Evolutionary conservation across 1,140 invertebrate species (phyloP).

Genomic region (Saccostrea echinata): DNA sequence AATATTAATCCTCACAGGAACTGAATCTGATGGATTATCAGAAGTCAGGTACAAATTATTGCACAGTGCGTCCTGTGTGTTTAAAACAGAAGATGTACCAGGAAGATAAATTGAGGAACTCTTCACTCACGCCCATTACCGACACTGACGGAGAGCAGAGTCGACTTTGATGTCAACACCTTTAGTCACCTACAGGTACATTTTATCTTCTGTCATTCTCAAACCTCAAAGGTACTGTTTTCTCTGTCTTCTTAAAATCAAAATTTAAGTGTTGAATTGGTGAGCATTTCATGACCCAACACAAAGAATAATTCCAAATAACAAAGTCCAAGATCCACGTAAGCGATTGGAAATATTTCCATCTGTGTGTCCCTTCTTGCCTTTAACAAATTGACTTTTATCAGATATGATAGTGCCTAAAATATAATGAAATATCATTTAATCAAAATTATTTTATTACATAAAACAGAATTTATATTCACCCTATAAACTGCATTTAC

Average conservation of each 20-base stretch:
- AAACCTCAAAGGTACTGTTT: background rate
- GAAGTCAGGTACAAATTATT: slow-evolving; percentile 18
- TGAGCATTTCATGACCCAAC: background rate
- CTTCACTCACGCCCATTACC: background rate
- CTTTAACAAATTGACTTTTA: background rate
- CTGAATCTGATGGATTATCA: background rate
- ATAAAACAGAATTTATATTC: too few relatives aligned
- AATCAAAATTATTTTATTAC: too few relatives aligned
- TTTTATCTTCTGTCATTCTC: too few relatives aligned
- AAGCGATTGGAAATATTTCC: background rate
- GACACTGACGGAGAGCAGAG: background rate
- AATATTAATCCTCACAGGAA: background rate
- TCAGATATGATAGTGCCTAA: background rate
- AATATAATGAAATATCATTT: background rate
- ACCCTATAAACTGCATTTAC: too few relatives aligned
- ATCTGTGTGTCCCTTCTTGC: background rate
- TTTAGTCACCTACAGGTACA: background rate
- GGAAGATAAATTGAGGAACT: background rate
- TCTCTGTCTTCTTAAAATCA: background rate
- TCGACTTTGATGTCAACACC: background rate
- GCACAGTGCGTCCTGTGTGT: background rate
- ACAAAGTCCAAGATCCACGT: background rate
- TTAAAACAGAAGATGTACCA: background rate
- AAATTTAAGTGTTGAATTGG: background rate
- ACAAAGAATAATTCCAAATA: slow-evolving; percentile 18